Conservation (phyloP, 2,888 invertebrate species). For the Metacarcinus magister region DNA sequence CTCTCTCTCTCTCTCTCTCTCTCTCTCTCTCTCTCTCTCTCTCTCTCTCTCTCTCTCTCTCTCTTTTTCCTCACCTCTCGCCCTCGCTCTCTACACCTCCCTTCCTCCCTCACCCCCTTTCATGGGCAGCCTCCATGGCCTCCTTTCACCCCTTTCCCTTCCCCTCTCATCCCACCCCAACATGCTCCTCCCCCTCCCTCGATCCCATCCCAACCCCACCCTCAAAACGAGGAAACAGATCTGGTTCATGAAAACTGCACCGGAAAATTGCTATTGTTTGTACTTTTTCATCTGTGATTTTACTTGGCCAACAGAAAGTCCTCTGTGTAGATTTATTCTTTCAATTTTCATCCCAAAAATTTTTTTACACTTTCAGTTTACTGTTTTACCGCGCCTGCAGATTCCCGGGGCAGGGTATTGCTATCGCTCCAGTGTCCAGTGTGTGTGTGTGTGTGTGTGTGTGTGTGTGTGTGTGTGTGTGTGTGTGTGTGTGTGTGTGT, state of each 20-base stretch:
- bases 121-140: background rate
- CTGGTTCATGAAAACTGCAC: constrained; percentile 35
- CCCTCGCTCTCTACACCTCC: too few species aligned
- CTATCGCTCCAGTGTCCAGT: background rate
- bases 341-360: background rate
- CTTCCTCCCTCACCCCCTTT: background rate
- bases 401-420: background rate
- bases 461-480: constrained; percentile 60
- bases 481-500: constrained; percentile 63
- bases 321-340: constrained; percentile 14
- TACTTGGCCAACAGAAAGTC: background rate
- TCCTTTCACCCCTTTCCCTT: constrained; percentile 35
- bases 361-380: background rate
- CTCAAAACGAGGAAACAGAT: background rate
- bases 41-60: background rate
- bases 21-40: background rate
- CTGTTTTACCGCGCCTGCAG: constrained; percentile 5
- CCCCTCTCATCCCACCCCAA: background rate
- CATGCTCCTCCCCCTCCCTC: background rate
- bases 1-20: background rate
- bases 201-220: background rate
- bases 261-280: constrained; percentile 34
- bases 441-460: constrained; percentile 54
- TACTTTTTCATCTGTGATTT: constrained; percentile 18
- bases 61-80: background rate